These are phyloP conservation scores for Oceanodroma tethys DNA, from an alignment of 2,113 vertebrate genomes.

Conservation along the genomic window DNA sequence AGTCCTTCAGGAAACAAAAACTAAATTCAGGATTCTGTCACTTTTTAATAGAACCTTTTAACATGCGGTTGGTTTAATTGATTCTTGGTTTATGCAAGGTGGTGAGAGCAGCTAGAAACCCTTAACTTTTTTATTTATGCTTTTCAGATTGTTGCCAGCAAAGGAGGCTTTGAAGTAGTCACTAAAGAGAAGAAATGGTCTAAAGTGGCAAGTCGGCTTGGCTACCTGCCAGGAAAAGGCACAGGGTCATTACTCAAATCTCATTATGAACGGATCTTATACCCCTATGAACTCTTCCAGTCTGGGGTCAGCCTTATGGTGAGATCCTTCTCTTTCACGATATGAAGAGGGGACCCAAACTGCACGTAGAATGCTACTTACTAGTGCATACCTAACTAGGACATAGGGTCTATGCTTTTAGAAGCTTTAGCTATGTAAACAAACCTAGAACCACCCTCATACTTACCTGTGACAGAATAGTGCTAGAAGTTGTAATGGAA, in stretches of 20 bases:
- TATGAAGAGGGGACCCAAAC: too few relatives aligned
- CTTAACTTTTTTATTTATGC: background rate
- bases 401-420: background rate
- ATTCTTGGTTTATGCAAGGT: background rate
- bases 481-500: fast-evolving
- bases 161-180: conserved; percentile 92
- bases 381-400: background rate
- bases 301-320: conserved; percentile 95
- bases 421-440: background rate
- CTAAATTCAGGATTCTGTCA: background rate
- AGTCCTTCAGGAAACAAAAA: background rate
- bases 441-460: background rate
- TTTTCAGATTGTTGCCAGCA: conserved; percentile 88
- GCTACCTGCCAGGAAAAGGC: conserved; percentile 90
- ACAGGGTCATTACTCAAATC: conserved; percentile 88
- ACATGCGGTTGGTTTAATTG: background rate
- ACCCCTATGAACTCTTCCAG: conserved; percentile 97
- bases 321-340: conserved; percentile 15
- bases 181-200: conserved; percentile 98
- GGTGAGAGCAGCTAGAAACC: background rate
- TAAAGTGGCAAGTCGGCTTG: conserved; percentile 89
- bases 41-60: background rate
- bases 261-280: conserved; percentile 93
- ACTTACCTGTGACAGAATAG: background rate
- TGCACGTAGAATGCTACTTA: background rate